phyloP scores from a whole-genome alignment of 2,888 invertebrate species.

The Griposia aprilina region DNA sequence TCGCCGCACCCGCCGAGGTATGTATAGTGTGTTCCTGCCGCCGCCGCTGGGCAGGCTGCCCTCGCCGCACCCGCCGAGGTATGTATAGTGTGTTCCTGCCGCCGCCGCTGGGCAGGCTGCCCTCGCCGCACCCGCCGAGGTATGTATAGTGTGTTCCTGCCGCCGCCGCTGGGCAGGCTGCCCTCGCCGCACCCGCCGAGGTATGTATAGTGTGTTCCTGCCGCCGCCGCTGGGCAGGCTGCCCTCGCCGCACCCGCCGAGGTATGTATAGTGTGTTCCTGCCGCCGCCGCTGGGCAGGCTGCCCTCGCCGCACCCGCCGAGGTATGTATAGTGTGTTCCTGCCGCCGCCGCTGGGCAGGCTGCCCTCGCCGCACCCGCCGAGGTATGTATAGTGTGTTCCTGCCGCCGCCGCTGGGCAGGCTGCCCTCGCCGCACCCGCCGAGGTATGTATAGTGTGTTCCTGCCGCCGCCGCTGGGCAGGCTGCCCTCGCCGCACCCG shows the following conservation, averaged over 20 bases:
- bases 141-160: too few relatives aligned
- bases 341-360: slow-evolving; percentile 88
- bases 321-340: slow-evolving; percentile 1
- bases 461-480: slow-evolving; percentile 85
- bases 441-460: slow-evolving; percentile 79
- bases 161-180: too few relatives aligned
- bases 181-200: too few relatives aligned
- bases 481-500: slow-evolving; percentile 91
- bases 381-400: slow-evolving; percentile 70
- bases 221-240: too few relatives aligned
- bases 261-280: not conserved
- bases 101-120: too few relatives aligned
- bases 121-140: too few relatives aligned
- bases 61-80: slow-evolving; percentile 76
- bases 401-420: slow-evolving; percentile 86
- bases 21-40: too few relatives aligned
- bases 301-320: slow-evolving; percentile 85
- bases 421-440: slow-evolving; percentile 90
- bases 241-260: too few relatives aligned
- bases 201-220: too few relatives aligned
- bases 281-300: slow-evolving; percentile 21
- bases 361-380: slow-evolving; percentile 91
- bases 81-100: slow-evolving; percentile 77
- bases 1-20: too few relatives aligned
- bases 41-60: too few relatives aligned